These are phyloP conservation scores for Mechanitis messenoides DNA, from an alignment of 2,888 invertebrate genomes.

Conservation along the genomic window DNA sequence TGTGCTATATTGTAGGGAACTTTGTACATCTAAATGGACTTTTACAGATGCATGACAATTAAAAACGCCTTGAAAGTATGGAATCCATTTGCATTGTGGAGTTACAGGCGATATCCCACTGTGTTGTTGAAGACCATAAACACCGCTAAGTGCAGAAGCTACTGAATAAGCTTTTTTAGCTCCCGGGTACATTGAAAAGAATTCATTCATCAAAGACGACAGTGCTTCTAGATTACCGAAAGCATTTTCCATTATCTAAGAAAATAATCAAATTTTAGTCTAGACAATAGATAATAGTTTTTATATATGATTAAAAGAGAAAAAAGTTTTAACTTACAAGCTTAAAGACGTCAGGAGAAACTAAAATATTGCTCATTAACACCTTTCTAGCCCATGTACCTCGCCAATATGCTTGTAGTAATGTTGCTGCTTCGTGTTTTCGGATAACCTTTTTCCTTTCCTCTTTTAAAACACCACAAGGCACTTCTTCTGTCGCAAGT, in stretches of 20 bases:
- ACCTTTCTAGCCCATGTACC: conserved; percentile 56
- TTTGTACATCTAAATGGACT: conserved; percentile 58
- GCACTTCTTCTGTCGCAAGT: conserved; percentile 48
- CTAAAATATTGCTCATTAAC: conserved; percentile 33
- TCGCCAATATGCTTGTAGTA: conserved; percentile 60
- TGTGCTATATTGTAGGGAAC: conserved; percentile 42
- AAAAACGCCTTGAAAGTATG: conserved; percentile 61
- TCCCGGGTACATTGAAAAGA: conserved; percentile 57
- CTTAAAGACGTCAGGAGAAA: conserved; percentile 50
- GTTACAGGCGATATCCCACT: conserved; percentile 40
- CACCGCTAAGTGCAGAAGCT: conserved; percentile 55
- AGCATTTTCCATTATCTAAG: conserved; percentile 54
- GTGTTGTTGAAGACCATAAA: conserved; percentile 47
- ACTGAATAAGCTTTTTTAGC: conserved; percentile 56
- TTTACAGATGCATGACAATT: conserved; percentile 56
- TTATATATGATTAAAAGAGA: too few species aligned
- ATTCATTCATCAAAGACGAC: conserved; percentile 61
- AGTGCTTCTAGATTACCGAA: conserved; percentile 57
- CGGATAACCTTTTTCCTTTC: conserved; percentile 50
- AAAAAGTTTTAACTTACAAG: conserved; percentile 37
- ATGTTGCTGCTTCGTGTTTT: conserved; percentile 57
- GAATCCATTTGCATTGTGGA: conserved; percentile 58
- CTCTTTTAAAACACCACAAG: conserved; percentile 54
- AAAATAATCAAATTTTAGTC: conserved; percentile 10
- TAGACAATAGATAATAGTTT: not conserved